Base-by-base conservation (phyloP, 2,888 invertebrate genomes). In the Lycia hirtaria region DNA sequence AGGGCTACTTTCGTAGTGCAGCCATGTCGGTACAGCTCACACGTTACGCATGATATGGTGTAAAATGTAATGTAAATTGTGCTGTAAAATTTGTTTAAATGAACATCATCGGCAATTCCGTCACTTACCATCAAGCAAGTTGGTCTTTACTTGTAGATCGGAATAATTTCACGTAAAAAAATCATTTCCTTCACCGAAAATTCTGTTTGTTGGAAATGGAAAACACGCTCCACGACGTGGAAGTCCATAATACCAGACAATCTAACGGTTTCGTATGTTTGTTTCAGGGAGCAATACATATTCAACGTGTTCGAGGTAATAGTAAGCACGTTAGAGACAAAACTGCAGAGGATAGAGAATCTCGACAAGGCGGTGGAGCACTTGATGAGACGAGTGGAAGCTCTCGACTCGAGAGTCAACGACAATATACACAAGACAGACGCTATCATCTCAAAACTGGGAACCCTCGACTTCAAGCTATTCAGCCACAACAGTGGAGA, bases 301-400 rank as follows among this genome's bases (percentile, higher is more conserved):
- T 95, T 97, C 88, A 96, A 96, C 82, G 96, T 97, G 52, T 97
- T 97, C 88, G 97, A 97, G 87, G 96, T 97, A 51, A 97, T 98
- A 68, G 97, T 97, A 57, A 96, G 97, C 71, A 97, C 97, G 20
- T 87, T 97, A 71, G 97, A 97, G 83, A 96, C 96, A 4, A 97
- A 97, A 89, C 91, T 97, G 10, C 96, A 97, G 80, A 93, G 97
- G 69, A 97, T 97, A 78, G 97, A 97, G 77, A 97, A 97, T 81
- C 87, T 97, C 55, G 97, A 97, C 83, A 96, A 96, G 83, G 97
- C 97, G 0, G 96, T 97, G 1, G 97, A 97, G 78, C 96, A 97
- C 77, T 87, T 97, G 56, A 97, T 97, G 96, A 92, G 96, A 68
- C 93, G 97, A 75, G 96, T 97, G 5, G 97, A 97, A 86, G 94